A percentile compares a stretch with the other conserved stretches of the same genome.
These are phyloP conservation scores for Lacerta bilineata DNA, from an alignment of 2,797 vertebrate species.

Conservation along the genomic window DNA sequence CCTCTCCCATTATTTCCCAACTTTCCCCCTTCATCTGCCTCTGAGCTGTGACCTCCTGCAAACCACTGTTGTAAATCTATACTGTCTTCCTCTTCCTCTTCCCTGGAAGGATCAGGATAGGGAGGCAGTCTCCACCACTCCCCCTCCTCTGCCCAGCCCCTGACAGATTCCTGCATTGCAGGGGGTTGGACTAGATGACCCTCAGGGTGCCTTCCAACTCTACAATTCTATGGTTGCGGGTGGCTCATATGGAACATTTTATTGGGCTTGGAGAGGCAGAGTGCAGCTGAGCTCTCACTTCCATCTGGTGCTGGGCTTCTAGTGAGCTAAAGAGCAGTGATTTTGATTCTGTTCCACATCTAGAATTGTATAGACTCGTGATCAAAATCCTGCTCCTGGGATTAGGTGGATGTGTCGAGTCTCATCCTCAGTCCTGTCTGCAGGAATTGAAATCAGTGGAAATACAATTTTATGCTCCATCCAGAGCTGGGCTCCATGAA, in stretches of 20 bases:
- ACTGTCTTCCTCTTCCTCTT: no score
- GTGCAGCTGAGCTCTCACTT: conserved; percentile 61
- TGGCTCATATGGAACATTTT: conserved; percentile 54
- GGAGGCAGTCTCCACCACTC: no score
- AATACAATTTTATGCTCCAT: conserved; percentile 18
- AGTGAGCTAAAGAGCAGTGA: conserved; percentile 43
- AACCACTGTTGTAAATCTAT: no score
- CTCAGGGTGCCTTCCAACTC: no score
- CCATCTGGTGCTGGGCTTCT: conserved; percentile 56
- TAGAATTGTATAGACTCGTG: conserved; percentile 40
- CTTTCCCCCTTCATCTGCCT: no score
- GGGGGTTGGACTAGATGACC: no score
- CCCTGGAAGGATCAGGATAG: no score
- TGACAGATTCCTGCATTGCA: no score
- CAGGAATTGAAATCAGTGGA: background rate
- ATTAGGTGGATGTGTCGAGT: conserved; percentile 10
- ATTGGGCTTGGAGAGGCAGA: conserved; percentile 60
- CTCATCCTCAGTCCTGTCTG: conserved; percentile 21
- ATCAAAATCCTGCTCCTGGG: conserved; percentile 44
- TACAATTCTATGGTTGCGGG: conserved; percentile 44
- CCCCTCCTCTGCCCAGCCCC: no score
- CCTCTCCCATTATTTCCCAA: no score
- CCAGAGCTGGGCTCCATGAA: background rate
- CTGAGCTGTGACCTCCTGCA: no score
- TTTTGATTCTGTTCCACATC: conserved; percentile 32